A percentile compares a stretch with the other conserved stretches of the same genome.
phyloP scores from a whole-genome alignment of 1,140 invertebrate species.

The Diabrotica undecimpunctata region DNA sequence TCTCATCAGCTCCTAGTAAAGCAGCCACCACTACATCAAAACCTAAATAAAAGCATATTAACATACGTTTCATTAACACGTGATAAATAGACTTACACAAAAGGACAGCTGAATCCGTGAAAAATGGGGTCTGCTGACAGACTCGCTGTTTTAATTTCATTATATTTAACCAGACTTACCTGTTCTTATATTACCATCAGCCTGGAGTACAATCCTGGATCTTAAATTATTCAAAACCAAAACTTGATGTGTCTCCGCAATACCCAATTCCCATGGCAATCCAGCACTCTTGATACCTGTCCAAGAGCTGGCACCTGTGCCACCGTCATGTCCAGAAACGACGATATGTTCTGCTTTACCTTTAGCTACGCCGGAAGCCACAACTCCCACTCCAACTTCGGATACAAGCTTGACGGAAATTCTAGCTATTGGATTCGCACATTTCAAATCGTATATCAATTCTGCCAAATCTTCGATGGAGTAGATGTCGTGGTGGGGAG shows the following conservation, averaged over 20 bases:
- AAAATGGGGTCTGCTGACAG: too few relatives aligned
- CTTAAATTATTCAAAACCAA: conserved; percentile 93
- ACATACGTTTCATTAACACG: too few relatives aligned
- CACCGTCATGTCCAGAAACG: conserved; percentile 97
- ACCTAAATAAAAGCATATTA: conserved; percentile 51
- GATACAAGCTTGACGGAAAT: conserved; percentile 98
- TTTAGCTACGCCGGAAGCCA: conserved; percentile 97
- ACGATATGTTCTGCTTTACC: conserved; percentile 98
- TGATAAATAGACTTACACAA: too few relatives aligned
- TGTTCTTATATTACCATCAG: conserved; percentile 90
- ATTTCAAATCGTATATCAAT: conserved; percentile 97
- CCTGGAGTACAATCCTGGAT: conserved; percentile 91
- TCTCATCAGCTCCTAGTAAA: conserved; percentile 94
- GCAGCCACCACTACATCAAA: conserved; percentile 97
- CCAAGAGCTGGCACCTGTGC: conserved; percentile 97
- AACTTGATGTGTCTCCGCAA: conserved; percentile 97
- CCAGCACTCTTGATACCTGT: conserved; percentile 94
- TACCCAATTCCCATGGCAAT: conserved; percentile 95
- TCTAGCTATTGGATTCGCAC: conserved; percentile 90
- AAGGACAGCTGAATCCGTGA: too few relatives aligned
- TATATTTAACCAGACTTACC: conserved; percentile 42
- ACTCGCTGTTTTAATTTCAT: too few relatives aligned
- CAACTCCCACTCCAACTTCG: conserved; percentile 96
- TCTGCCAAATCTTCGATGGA: conserved; percentile 98
- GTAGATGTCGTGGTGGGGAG: conserved; percentile 99